These are phyloP conservation scores for Megaustenia siamemsis DNA, from an alignment of 2,888 invertebrate species.

Conservation along the genomic window DNA sequence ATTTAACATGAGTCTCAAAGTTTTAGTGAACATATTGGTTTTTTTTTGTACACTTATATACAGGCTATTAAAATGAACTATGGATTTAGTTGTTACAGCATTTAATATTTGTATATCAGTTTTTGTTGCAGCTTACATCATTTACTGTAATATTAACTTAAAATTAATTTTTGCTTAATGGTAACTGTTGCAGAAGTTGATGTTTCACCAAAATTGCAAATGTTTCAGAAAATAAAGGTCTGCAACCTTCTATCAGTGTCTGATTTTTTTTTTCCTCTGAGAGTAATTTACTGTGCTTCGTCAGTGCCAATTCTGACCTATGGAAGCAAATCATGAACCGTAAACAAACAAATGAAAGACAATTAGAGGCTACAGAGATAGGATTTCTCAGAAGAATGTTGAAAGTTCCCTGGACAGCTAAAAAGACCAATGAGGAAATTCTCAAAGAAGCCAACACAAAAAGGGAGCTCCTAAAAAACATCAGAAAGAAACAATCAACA, in stretches of 20 bases:
- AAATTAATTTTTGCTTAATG: constrained; percentile 17
- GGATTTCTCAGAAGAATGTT: too few species aligned
- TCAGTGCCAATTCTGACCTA: too few species aligned
- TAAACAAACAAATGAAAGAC: too few species aligned
- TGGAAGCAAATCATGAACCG: too few species aligned
- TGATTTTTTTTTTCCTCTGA: too few species aligned
- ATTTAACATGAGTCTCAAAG: background rate
- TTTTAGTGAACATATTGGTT: background rate
- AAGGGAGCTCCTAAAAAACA: too few species aligned
- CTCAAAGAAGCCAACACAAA: too few species aligned
- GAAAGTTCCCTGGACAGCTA: too few species aligned
- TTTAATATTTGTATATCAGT: background rate
- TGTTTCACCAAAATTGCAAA: background rate
- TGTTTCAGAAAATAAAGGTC: constrained; percentile 1
- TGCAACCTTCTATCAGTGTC: background rate
- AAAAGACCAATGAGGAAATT: too few species aligned
- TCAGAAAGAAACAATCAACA: too few species aligned
- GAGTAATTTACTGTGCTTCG: too few species aligned
- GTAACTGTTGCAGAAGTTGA: constrained; percentile 16
- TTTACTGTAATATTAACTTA: constrained; percentile 12
- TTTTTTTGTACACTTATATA: background rate
- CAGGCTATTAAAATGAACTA: background rate
- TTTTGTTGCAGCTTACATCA: background rate
- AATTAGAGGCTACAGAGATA: too few species aligned
- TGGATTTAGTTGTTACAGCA: background rate